Base-by-base conservation (phyloP, 2,113 vertebrate species). In the Toxotes jaculatrix region DNA sequence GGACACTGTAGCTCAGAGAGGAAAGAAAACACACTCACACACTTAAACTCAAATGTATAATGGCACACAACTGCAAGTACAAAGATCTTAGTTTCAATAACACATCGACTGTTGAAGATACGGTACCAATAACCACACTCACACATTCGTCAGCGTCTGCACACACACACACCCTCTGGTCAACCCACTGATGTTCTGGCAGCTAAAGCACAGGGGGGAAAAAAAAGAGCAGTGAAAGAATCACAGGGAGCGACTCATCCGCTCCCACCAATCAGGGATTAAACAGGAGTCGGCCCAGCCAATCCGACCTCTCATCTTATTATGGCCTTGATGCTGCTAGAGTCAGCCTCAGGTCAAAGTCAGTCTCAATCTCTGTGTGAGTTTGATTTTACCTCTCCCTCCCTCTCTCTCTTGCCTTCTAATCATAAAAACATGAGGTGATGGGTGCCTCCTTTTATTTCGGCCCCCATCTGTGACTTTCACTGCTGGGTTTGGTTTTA, bases 191-290 rank as follows among this genome's bases (percentile, higher is more conserved):
- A 49, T 7, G 32, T 68, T 62, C 38, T 74, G 66, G 57, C 57
- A 67, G 64, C 38, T 57, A 57, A 61, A 38, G 57, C 59, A 77
- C 27, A 27, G 27, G 27, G 27, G 59, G 84, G 43, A 23, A 21
- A 42, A 72, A 60, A 47, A 11, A 63, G 40, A 74, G 51, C 60
- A 65, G 47, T 38, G 21, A 16, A 80, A 78, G 21, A 87, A 84
- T 81, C 62, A 62, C 59, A 84, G 76, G 79, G 88, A 87, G 65
- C 40, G 21, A 66, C 62, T 60, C 47, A 62, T 63, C 71, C 7
- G 4, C 80, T 60, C 31, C 53, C 53, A 40, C 72, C 83, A 84
- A 79, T 84, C 68, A 74, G 64, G 42, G 82, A 88, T 84, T 74
- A 81, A 79, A 49, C 36, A 68, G 13, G 59, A 80, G 10, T 59